Base-by-base conservation (phyloP, 2,888 invertebrate species). In the Beris chalybata region DNA sequence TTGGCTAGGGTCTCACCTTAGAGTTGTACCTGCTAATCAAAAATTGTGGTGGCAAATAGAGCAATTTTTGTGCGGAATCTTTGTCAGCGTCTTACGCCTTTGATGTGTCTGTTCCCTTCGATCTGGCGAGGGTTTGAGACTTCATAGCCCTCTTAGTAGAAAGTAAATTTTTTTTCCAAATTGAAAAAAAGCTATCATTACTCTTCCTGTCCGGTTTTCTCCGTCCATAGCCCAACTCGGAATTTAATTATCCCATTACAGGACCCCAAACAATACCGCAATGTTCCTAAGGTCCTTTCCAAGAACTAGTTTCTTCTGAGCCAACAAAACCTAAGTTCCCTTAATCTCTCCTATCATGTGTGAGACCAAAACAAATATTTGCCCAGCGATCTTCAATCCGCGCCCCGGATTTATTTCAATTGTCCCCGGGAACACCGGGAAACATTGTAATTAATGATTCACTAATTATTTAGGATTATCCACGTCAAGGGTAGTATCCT, bases 401-500 rank as follows among this genome's bases (percentile, higher is more conserved):
- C 31, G 43, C 59, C 15, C 7, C 5, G 9, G 12, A 56, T 58
- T 15, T n/a, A 9, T 54, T 38, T 56, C 9, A 15, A n/a, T 54
- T 43, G 54, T 69, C 65, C 65, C 71, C 61, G 61, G 44, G 61
- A 61, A 50, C 48, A 59, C 50, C 61, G 61, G 50, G 72, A 71
- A 72, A 71, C 71, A 65, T 66, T 68, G 58, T 71, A 73, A 73
- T 72, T 73, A 72, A 73, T 73, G 73, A 73, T 71, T 71, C 69
- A 72, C 72, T 73, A 73, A 73, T 73, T 73, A 73, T 72, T 73
- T 72, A 73, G 73, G 73, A 72, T 73, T 73, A 65, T 50, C 57
- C 5, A 29, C 22, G 43, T 58, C 15, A 53, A n/a, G 29, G 54
- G 53, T 38, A 5, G 5, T 38, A 65, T 65, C 58, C 31, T 65